These are phyloP conservation scores for Tiphia femorata DNA, from an alignment of 2,888 invertebrate genomes.

Conservation along the genomic window DNA sequence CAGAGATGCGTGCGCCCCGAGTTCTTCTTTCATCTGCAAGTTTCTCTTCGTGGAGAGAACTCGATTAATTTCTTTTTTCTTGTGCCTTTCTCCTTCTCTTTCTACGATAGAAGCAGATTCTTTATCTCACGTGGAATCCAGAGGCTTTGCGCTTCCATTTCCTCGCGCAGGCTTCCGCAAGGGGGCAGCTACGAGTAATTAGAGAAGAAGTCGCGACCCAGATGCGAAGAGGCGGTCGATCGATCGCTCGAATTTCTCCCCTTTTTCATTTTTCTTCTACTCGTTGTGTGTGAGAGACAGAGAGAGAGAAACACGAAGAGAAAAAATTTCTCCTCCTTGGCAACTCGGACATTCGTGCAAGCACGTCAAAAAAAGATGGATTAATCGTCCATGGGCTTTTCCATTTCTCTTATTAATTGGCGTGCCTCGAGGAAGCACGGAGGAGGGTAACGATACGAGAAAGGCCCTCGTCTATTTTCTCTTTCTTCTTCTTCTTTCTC, in stretches of 20 bases:
- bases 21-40: too few species aligned
- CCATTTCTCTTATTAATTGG: constrained; percentile 21
- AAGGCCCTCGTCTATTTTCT: background rate
- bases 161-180: too few species aligned
- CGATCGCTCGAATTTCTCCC: constrained; percentile 20
- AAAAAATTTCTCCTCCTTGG: constrained; percentile 26
- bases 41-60: too few species aligned
- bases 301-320: constrained; percentile 11
- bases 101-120: too few species aligned
- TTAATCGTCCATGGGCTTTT: constrained; percentile 11
- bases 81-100: too few species aligned
- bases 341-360: constrained; percentile 6
- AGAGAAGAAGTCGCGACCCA: constrained; percentile 51
- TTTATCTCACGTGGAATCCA: too few species aligned
- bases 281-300: constrained; percentile 8
- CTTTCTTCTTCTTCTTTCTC: background rate
- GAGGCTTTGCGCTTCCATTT: too few species aligned
- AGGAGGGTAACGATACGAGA: background rate
- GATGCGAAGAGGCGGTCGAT: constrained; percentile 42
- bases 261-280: background rate
- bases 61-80: too few species aligned
- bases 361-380: constrained; percentile 38
- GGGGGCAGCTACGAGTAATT: constrained; percentile 45
- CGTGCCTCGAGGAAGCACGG: constrained; percentile 1
- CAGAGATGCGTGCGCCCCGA: too few species aligned